These are phyloP conservation scores for Montipora efflorescens DNA, from an alignment of 64 coral and sea anemone genomes.

Conservation along the genomic window DNA sequence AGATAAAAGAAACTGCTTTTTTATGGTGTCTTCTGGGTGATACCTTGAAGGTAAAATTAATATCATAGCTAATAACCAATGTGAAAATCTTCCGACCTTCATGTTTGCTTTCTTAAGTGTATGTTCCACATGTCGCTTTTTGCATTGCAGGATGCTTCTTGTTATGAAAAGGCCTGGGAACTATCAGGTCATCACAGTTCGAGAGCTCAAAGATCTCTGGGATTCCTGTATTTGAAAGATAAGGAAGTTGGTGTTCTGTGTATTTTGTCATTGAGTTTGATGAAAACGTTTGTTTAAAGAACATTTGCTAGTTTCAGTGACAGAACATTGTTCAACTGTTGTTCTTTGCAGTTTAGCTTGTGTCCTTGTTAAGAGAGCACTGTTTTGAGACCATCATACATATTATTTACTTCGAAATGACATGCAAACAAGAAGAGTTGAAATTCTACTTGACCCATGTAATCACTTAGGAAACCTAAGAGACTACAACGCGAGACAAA, in stretches of 20 bases:
- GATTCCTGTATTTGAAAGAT: slow-evolving; percentile 79
- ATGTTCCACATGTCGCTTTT: not conserved
- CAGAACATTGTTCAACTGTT: too few species aligned
- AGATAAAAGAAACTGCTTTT: slow-evolving; percentile 76
- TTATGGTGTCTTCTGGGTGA: slow-evolving; percentile 98
- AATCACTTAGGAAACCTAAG: too few species aligned
- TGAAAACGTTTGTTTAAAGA: not conserved
- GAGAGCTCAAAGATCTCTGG: slow-evolving; percentile 91
- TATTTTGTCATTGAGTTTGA: too few species aligned
- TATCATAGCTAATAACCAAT: not conserved
- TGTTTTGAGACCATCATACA: too few species aligned
- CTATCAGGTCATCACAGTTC: slow-evolving; percentile 89
- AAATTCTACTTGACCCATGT: too few species aligned
- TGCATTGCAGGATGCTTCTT: slow-evolving; percentile 70
- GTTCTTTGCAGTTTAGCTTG: too few species aligned
- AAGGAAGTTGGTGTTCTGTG: slow-evolving; percentile 72
- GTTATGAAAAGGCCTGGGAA: slow-evolving; percentile 95
- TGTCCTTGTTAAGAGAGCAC: too few species aligned
- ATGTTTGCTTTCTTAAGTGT: not conserved
- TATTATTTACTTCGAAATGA: too few species aligned
- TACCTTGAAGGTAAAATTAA: slow-evolving; percentile 79
- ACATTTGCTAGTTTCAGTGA: too few species aligned
- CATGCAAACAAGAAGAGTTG: too few species aligned
- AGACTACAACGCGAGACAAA: too few species aligned
- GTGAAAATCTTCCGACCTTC: not conserved